Evolutionary conservation across 2,113 vertebrate species (phyloP).

Genomic region (Poicephalus gulielmi): DNA sequence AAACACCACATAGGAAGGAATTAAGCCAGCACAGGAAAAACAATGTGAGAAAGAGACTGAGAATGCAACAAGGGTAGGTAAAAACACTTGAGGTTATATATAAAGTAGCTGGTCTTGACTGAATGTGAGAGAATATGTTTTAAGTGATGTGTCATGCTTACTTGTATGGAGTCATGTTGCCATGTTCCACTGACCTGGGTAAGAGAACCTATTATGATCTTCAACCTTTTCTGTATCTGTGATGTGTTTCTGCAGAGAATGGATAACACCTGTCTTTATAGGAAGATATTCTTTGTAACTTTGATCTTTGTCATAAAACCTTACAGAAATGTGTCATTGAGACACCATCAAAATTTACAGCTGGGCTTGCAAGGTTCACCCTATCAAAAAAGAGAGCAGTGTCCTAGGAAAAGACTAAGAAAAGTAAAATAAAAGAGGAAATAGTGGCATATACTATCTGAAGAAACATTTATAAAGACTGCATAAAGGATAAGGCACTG

Average conservation of each 20-base stretch:
- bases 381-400: background rate
- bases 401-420: background rate
- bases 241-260: background rate
- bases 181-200: background rate
- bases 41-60: background rate
- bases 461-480: background rate
- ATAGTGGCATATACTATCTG: background rate
- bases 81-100: background rate
- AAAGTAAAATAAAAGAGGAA: background rate
- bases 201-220: background rate
- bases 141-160: rapidly evolving
- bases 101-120: background rate
- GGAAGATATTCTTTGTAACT: background rate
- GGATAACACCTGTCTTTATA: background rate
- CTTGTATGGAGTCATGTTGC: background rate
- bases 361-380: background rate
- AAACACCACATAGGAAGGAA: background rate
- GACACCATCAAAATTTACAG: background rate
- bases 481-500: background rate
- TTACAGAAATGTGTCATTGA: background rate
- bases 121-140: background rate
- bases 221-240: background rate
- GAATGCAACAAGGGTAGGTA: background rate
- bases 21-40: background rate
- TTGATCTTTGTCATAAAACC: background rate